phyloP scores from a whole-genome alignment of 2,797 vertebrate species.

The Acanthurus lineatus region DNA sequence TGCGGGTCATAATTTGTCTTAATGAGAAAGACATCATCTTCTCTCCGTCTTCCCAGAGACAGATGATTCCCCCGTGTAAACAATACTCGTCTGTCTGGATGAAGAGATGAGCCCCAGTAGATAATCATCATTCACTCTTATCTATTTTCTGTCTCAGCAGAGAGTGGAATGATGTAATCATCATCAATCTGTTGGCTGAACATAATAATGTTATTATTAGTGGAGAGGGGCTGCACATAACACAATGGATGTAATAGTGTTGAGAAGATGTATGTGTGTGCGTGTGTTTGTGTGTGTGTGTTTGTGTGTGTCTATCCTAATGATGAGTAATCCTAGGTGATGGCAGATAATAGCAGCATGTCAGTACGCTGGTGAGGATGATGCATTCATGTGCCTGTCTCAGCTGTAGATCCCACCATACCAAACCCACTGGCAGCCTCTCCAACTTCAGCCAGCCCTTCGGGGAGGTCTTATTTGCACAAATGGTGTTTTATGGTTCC shows the following conservation, averaged over 20 bases:
- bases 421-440: constrained; percentile 49
- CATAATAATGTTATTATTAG: constrained; percentile 73
- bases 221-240: constrained; percentile 43
- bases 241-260: constrained; percentile 22
- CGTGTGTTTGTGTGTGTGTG: constrained; percentile 2
- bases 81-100: constrained; percentile 16
- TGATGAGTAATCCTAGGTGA: constrained; percentile 72
- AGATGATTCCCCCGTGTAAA: constrained; percentile 57
- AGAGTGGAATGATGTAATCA: constrained; percentile 72
- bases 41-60: constrained; percentile 32
- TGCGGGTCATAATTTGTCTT: constrained; percentile 48
- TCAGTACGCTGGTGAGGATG: constrained; percentile 46
- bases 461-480: constrained; percentile 64
- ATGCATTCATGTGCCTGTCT: constrained; percentile 60
- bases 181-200: constrained; percentile 73
- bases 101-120: constrained; percentile 50
- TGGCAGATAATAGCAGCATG: constrained; percentile 66
- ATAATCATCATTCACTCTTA: constrained; percentile 65
- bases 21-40: constrained; percentile 49
- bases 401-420: constrained; percentile 23
- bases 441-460: constrained; percentile 51
- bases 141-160: constrained; percentile 70
- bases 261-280: constrained; percentile 17
- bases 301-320: constrained; percentile 48
- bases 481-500: constrained; percentile 67